A percentile compares a stretch with the other conserved stretches of the same genome.
Conservation (phyloP, 2,113 vertebrate species). For the Calyptomena viridis region DNA sequence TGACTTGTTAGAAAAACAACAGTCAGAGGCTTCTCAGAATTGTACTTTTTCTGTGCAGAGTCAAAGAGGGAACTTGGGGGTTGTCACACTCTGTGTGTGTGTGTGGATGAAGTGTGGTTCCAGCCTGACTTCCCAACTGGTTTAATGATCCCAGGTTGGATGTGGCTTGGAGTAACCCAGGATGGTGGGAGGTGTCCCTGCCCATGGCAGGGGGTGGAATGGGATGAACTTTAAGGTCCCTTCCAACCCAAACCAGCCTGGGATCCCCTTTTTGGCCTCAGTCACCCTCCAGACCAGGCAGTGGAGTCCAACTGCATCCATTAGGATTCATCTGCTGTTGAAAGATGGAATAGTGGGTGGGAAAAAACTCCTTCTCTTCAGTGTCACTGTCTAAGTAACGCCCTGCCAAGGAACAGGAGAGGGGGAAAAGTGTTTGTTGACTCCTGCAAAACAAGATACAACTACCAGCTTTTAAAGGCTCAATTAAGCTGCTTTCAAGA, state of each 20-base stretch:
- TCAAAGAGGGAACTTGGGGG: background rate
- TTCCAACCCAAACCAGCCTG: background rate
- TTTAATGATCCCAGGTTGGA: background rate
- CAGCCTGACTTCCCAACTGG: background rate
- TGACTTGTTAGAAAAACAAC: constrained; percentile 71
- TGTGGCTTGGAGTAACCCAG: background rate
- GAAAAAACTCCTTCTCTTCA: background rate
- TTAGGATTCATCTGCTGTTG: background rate
- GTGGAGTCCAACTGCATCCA: background rate
- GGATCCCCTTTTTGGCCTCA: background rate
- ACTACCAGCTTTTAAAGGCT: background rate
- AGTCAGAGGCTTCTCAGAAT: constrained; percentile 71
- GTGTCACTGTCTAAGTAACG: background rate
- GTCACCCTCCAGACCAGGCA: background rate
- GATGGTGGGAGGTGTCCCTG: background rate
- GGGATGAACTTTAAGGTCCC: rapidly evolving
- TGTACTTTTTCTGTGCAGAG: constrained; percentile 11
- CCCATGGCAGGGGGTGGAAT: rapidly evolving
- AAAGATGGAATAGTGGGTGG: background rate
- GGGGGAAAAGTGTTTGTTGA: background rate
- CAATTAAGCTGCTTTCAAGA: background rate
- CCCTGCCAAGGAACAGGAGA: background rate
- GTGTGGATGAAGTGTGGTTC: background rate
- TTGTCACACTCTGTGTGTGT: background rate
- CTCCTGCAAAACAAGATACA: background rate